Evolutionary conservation across 1,140 invertebrate genomes (phyloP), one percentile per base, ranked within the genome.

Genomic region (Zaprionus inermis): DNA sequence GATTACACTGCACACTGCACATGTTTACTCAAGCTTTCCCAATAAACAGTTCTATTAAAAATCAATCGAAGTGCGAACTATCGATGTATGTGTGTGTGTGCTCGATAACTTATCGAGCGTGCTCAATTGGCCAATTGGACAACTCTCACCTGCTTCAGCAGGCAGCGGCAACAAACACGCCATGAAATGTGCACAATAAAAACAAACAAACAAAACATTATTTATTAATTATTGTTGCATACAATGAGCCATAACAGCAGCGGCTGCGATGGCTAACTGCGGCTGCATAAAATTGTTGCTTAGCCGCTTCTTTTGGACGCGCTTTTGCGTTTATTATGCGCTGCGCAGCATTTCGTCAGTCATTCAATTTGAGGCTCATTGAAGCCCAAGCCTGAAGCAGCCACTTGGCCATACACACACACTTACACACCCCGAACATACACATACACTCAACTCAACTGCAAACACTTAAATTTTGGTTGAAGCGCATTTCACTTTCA

Each of bases 401-500:
- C 66, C 72, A 74, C 66, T 69, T 74, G 51, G 20, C 54, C 71
- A 56, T n/a, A 73, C 14, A 57, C 38, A 65, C 24, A 69, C 36
- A 72, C 20, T 46, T 1, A 59, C 49, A 52, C 7, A 44, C 41
- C 41, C 41, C 36, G 36, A 20, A 34, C 36, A 46, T 12, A 44
- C 16, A 56, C 22, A 28, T 36, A 57, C 32, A 38, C 11, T 7
- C 34, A 41, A 24, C 18, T 24, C 10, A 52, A 44, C 56, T 51
- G 55, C 71, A 69, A 56, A 76, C 78, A 86, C 75, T 76, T 78
- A 81, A 84, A 68, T 81, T 77, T 55, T 67, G 24, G 24, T 81
- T 81, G 82, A 77, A 77, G 78, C 81, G 71, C 83, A 86, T 85
- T 85, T 85, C 81, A 85, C 81, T 85, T 85, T 85, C 82, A 77